Conservation (phyloP, 2,113 vertebrate species). For the Dicrurus megarhynchus region DNA sequence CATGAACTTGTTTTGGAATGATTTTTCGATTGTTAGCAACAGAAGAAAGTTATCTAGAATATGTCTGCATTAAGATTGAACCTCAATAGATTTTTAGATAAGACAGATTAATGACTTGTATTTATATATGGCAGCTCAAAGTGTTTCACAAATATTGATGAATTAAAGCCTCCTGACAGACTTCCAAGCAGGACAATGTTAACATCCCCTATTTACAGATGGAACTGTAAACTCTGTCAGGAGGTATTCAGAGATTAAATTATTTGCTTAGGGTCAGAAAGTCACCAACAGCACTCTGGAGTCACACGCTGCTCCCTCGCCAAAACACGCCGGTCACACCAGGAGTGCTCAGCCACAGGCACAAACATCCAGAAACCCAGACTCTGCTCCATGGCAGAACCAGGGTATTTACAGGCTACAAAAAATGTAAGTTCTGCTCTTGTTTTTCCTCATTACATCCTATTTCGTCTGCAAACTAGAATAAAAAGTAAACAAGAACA, state of each 20-base stretch:
- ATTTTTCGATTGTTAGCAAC: background rate
- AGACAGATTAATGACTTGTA: background rate
- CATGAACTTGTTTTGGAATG: background rate
- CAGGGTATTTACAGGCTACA: background rate
- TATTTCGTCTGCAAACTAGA: background rate
- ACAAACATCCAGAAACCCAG: background rate
- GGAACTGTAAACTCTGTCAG: conserved; percentile 45
- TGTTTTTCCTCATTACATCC: background rate
- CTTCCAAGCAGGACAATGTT: conserved; percentile 29
- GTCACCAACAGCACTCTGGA: background rate
- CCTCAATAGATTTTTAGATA: background rate
- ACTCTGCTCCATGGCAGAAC: background rate
- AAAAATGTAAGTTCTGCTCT: background rate
- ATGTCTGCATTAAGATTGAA: background rate
- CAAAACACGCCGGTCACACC: background rate
- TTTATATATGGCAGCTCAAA: background rate
- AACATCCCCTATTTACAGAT: conserved; percentile 37
- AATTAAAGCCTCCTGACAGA: conserved; percentile 39
- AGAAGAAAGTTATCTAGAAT: background rate
- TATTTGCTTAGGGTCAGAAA: conserved; percentile 44
- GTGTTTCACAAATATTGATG: conserved; percentile 46
- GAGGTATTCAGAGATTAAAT: conserved; percentile 44
- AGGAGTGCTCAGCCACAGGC: background rate
- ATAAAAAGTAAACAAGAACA: background rate
- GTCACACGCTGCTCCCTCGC: background rate